Evolutionary conservation across 2,888 invertebrate species (phyloP), one percentile per base, ranked within the genome.

Genomic region (Lysandra bellargus): DNA sequence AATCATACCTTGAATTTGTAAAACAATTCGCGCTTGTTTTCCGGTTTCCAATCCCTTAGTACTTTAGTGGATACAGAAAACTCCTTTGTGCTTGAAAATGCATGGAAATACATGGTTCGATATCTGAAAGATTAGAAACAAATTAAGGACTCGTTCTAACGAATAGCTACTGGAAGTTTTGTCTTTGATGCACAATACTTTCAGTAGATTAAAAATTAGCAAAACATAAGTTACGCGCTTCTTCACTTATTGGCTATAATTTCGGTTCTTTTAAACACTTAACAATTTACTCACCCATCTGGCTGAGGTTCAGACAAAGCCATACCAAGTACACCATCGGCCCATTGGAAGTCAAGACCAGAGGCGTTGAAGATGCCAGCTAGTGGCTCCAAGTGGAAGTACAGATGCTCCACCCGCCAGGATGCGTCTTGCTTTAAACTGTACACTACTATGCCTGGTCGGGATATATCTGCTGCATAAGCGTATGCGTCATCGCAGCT

Each of bases 251-350:
- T 6, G 40, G 40, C 40, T 40, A 40, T 40, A 40, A 40, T 40
- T 6, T 40, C 5, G 40, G 40, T 40, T 40, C 40, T 57, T 61
- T 23, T 61, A 4, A 57, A 60, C 30, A 23, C 9, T 64, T 64
- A 14, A 14, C 14, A 53, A 53, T 12, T 12, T 33, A 69, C 95
- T 84, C 93, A 95, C 17, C 96, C 96, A 83, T 96, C 95, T 0
- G 85, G 60, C 1, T 90, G 88, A 0, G 89, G 86, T 0, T 95
- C 93, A 0, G 96, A 95, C 17, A 97, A 85, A 0, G 96, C 96
- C 1, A 97, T 88, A 80, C 97, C 97, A 89, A 98, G 97, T 14
- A 98, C 94, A 0, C 97, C 97, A 85, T 98, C 98, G 82, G 96
- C 96, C 97, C 97, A 98, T 85, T 97, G 96, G 91, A 97, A 98